Conservation (phyloP, 1,140 invertebrate species). For the Eciton burchellii region DNA sequence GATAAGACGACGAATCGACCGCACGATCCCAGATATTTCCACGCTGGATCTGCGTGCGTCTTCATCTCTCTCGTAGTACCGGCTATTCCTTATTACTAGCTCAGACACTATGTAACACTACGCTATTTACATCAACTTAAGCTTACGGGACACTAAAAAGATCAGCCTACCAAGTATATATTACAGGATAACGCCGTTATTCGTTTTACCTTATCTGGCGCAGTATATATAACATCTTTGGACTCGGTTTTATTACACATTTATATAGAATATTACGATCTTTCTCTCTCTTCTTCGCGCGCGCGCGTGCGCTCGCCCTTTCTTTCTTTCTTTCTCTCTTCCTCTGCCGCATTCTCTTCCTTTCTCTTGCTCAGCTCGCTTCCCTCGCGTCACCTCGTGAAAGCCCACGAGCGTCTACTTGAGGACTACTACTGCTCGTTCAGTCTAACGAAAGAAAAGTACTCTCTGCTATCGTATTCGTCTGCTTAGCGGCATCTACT, state of each 20-base stretch:
- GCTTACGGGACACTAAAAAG: conserved; percentile 72
- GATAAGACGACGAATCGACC: conserved; percentile 57
- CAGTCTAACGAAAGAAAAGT: conserved; percentile 66
- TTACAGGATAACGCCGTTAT: conserved; percentile 82
- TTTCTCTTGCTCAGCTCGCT: conserved; percentile 29
- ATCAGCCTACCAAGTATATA: conserved; percentile 83
- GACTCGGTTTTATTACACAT: conserved; percentile 85
- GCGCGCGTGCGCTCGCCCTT: too few relatives aligned
- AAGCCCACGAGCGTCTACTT: conserved; percentile 16
- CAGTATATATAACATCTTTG: conserved; percentile 85
- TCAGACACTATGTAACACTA: conserved; percentile 74
- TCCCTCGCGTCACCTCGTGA: conserved; percentile 30
- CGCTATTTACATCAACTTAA: conserved; percentile 84
- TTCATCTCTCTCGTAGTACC: conserved; percentile 31
- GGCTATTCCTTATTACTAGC: conserved; percentile 48
- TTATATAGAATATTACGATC: conserved; percentile 79
- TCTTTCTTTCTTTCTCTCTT: conserved; percentile 16
- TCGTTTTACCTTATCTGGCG: conserved; percentile 72
- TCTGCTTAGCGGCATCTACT: conserved; percentile 4
- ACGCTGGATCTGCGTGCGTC: conserved; percentile 20
- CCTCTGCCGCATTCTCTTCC: too few relatives aligned
- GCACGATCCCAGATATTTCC: conserved; percentile 36
- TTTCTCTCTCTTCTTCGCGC: conserved; percentile 47
- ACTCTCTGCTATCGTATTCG: conserved; percentile 31
- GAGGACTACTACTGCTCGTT: conserved; percentile 39